Conservation (phyloP, 2,797 vertebrate genomes). For the Novumbra hubbsi region DNA sequence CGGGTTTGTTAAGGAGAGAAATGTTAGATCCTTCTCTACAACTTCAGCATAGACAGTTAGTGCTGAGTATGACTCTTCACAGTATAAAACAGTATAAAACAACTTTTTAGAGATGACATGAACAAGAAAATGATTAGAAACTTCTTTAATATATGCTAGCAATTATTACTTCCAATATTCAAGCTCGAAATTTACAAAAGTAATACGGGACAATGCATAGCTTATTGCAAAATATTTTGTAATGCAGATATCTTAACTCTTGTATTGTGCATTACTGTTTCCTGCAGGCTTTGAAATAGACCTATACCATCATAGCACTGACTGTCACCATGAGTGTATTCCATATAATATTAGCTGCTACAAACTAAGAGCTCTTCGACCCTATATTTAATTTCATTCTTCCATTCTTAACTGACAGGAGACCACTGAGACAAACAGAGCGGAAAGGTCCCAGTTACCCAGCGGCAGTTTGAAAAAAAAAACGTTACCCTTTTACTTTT, state of each 20-base stretch:
- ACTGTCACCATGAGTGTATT: not conserved
- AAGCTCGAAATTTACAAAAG: not conserved
- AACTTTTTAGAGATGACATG: not conserved
- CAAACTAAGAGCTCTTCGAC: conserved; percentile 6
- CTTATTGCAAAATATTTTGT: not conserved
- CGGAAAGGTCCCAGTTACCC: conserved; percentile 1
- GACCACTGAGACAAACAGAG: conserved; percentile 6
- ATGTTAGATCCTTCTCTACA: conserved; percentile 24
- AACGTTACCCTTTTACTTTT: conserved; percentile 17
- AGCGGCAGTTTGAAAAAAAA: conserved; percentile 12
- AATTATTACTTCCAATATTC: not conserved
- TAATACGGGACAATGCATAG: not conserved
- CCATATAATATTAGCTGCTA: conserved; percentile 10
- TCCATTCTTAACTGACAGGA: conserved; percentile 9
- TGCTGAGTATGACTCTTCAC: conserved; percentile 13
- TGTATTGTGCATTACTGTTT: not conserved
- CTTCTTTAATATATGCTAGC: not conserved
- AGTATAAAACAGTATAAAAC: conserved; percentile 30
- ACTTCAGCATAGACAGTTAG: conserved; percentile 23
- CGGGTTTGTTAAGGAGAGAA: conserved; percentile 13
- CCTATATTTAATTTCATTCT: not conserved
- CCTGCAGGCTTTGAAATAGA: not conserved
- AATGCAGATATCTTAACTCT: not conserved
- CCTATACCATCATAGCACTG: not conserved
- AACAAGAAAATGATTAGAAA: not conserved